Base-by-base conservation (phyloP, 2,113 vertebrate genomes). In the Mobula birostris region DNA sequence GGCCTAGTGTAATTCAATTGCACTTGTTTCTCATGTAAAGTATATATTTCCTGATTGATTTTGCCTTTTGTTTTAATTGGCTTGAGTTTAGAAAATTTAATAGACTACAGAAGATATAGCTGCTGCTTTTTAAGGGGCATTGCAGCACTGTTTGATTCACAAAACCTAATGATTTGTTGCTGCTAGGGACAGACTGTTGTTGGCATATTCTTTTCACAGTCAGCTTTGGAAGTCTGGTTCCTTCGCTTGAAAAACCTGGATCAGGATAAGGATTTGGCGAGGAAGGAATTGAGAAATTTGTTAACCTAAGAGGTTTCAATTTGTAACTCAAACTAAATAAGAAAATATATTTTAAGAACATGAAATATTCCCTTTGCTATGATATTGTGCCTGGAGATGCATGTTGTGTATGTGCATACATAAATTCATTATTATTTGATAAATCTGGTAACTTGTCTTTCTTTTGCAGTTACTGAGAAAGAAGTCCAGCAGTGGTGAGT, bases 401-500 rank as follows among this genome's bases (percentile, higher is more conserved):
- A 14, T 70, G 17, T 70, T 12, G 17, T 70, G 68, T 70, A 70
- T 15, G 17, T 70, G 68, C 11, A 70, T 70, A 7, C 2, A 70
- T 70, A 70, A 70, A 70, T 70, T 70, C 48, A 70, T 11, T 11
- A 7, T 29, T 88, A 32, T 88, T 88, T 88, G 58, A 17, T 88
- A 66, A 88, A 66, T 32, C 85, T 88, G 58, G 9, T 17, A 88
- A 88, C 29, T 95, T 76, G 95, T 95, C 94, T 96, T 97, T 97
- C 95, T 97, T 95, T 97, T 96, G 88, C 97, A 99, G 98, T 99
- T 96, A 99, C 98, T 0, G 98, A 99, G 96, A 99, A 99, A 95
- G 98, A 99, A 94, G 98, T 99, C 90, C 98, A 99, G 96, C 98
- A 99, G 95, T 99, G 98, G 98, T 99, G 96, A 99, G 98, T 98